Evolutionary conservation across 1,140 invertebrate species (phyloP), one percentile per base, ranked within the genome.

Genomic region (Hylaeus anthracinus): DNA sequence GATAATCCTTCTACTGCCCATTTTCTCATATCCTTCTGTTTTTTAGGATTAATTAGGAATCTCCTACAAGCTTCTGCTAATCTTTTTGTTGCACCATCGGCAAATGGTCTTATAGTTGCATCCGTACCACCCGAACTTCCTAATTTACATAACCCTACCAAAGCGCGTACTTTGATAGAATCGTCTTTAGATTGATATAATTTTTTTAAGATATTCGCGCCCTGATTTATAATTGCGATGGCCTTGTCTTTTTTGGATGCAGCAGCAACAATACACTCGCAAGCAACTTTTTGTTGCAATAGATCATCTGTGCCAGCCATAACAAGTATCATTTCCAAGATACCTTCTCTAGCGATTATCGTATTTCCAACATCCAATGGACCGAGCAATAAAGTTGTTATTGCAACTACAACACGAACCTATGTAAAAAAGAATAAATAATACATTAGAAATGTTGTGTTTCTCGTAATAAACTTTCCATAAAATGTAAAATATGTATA

Each of bases 1-100:
- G 99, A 99, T 0, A 99, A 94, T 14, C 99, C 99, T 94, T 99
- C 99, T 43, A 98, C 97, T 0, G 99, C 98, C 98, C 98, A 99
- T 89, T 98, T 97, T 69, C 97, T 94, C 91, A 99, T 96, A 88
- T 99, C 98, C 79, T 96, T 95, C 89, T 99, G 97, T 91, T 98
- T 98, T 4, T 96, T 94, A 0, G 96, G 95, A 94, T 98, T 98
- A 0, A 98, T 95, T 45, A 99, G 92, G 92, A 99, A 99, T 82
- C 96, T 96, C 82, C 97, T 95, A 91, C 99, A 99, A 26, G 98
- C 98, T 92, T 98, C 97, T 0, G 98, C 98, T 65, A 99, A 92
- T 92, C 99, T 99, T n/a, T 96, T 94, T 2, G 97, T 98, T 0
- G 98, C 97, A 45, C 98, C 99, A 89, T 99, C 99, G 58, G 98